A percentile compares a stretch with the other conserved stretches of the same genome.
Conservation (phyloP, 2,888 invertebrate genomes). For the Thumatha senex region DNA sequence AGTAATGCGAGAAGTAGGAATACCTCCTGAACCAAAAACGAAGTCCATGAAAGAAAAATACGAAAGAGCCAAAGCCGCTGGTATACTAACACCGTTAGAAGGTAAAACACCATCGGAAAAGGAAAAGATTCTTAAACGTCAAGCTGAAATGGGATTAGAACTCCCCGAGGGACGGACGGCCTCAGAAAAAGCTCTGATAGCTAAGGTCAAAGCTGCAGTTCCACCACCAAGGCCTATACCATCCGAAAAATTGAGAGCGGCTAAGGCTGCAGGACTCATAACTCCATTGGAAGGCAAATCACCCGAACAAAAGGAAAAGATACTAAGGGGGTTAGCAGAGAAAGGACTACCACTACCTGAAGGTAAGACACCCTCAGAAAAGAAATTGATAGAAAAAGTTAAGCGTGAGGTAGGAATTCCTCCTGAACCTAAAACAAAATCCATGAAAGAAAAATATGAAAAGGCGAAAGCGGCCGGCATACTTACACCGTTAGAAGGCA, state of each 20-base stretch:
- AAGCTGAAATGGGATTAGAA: not conserved
- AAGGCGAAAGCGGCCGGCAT: not conserved
- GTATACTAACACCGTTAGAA: constrained; percentile 1
- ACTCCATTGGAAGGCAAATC: constrained; percentile 4
- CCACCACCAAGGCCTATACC: not conserved
- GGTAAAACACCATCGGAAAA: constrained; percentile 1
- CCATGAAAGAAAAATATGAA: not conserved
- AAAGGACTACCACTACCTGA: constrained; percentile 13
- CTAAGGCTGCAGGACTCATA: not conserved
- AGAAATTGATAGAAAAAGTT: not conserved
- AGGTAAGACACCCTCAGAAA: not conserved
- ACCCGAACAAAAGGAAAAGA: constrained; percentile 10
- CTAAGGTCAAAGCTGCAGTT: constrained; percentile 2
- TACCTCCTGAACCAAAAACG: constrained; percentile 16
- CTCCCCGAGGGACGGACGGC: constrained; percentile 2
- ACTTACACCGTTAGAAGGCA: not conserved
- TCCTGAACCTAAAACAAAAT: not conserved
- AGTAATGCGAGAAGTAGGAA: constrained; percentile 11
- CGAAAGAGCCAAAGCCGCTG: constrained; percentile 10
- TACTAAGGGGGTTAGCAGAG: constrained; percentile 1
- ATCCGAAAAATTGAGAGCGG: not conserved
- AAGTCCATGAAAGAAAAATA: constrained; percentile 14
- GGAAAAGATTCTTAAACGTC: not conserved
- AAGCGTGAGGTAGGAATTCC: constrained; percentile 1
- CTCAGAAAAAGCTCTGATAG: not conserved